Base-by-base conservation (phyloP, 2,797 vertebrate genomes). In the Borostomias antarcticus region DNA sequence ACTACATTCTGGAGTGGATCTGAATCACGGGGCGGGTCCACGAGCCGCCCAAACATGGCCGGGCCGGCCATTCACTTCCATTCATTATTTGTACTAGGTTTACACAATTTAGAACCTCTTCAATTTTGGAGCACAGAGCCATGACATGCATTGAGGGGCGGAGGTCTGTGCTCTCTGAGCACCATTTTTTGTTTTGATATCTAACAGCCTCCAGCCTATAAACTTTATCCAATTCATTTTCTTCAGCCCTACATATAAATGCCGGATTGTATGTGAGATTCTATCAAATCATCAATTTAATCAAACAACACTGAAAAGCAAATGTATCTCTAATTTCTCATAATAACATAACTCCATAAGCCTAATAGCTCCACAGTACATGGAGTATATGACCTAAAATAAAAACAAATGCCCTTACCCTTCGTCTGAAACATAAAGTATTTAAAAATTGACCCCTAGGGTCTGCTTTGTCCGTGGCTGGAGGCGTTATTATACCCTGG, bases 361-460 rank as follows among this genome's bases (percentile, higher is more conserved):
- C 53, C 35, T 51, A 54, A 47, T 66, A 54, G 3, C 15, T 43
- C 5, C 28, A 69, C 37, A 62, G 37, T 43, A 33, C 47, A 59
- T 58, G 29, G 11, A 43, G 29, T 66, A 69, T 80, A 86, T 77
- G 77, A 80, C 80, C 85, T 72, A 77, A 80, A 79, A 89, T 86
- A 87, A 89, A 89, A 92, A 90, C 88, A 91, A 89, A 92, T 90
- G 83, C 85, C 83, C 77, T 78, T 85, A 87, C 80, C 87, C 77
- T 82, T 23, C 74, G 82, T 87, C 85, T 89, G 86, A 92, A 89
- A 89, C 89, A 92, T 92, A 90, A 92, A 91, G 91, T 92, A 92
- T 92, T 93, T 92, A 92, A 93, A 93, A 93, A 93, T 88, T 88
- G 91, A 93, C 88, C 93, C 91, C 91, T 66, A 54, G 92, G 91